A percentile compares a stretch with the other conserved stretches of the same genome.
Evolutionary conservation across 2,888 invertebrate genomes (phyloP).

Genomic region (Leptura quadrifasciata): DNA sequence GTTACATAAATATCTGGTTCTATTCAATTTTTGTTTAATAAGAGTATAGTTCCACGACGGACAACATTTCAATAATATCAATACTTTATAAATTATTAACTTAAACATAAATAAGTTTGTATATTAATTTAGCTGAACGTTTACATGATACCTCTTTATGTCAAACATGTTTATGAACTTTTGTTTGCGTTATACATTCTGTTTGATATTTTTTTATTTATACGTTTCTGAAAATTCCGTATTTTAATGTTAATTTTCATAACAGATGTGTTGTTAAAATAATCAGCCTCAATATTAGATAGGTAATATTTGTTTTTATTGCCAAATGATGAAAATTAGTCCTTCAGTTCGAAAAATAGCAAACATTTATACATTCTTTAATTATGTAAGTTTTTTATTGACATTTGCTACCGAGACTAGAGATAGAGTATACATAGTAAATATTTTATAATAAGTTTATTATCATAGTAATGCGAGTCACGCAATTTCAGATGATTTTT

Average conservation of each 20-base stretch:
- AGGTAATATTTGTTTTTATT: neutral
- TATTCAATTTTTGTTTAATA: neutral
- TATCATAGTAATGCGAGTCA: too few species aligned
- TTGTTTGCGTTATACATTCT: neutral
- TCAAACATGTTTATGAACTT: neutral
- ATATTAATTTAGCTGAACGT: neutral
- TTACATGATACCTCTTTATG: neutral
- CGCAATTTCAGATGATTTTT: too few species aligned
- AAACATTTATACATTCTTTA: neutral
- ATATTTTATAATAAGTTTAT: too few species aligned
- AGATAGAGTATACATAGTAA: too few species aligned
- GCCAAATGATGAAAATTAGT: neutral
- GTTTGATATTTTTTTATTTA: conserved; percentile 1
- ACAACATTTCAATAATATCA: neutral
- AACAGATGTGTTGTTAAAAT: neutral
- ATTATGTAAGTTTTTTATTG: neutral
- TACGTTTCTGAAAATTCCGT: neutral
- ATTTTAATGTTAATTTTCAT: conserved; percentile 3
- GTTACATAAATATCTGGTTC: too few species aligned
- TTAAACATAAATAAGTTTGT: neutral
- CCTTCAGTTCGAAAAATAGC: neutral
- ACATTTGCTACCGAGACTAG: too few species aligned
- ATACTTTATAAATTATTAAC: neutral
- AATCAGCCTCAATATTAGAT: neutral
- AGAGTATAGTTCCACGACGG: neutral